Evolutionary conservation across 1,140 invertebrate species (phyloP).

Genomic region (Calephelis virginiensis): DNA sequence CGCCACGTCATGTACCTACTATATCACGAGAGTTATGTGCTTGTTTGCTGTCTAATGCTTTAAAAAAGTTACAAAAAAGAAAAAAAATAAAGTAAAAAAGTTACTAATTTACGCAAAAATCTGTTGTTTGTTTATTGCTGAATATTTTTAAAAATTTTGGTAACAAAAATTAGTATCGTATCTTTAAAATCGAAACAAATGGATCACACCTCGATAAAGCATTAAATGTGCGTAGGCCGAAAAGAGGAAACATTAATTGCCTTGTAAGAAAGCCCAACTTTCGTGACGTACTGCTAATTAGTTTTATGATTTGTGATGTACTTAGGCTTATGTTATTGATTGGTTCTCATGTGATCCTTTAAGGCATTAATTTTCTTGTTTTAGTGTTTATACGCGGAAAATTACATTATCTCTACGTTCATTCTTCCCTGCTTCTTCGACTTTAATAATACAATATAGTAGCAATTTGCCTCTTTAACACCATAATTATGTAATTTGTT

Average conservation of each 20-base stretch:
- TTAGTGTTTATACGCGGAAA: background rate
- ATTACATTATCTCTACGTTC: background rate
- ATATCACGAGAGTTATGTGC: too few species aligned
- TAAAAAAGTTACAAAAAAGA: too few species aligned
- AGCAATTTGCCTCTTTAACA: too few species aligned
- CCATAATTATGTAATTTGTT: too few species aligned
- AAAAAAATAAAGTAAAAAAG: too few species aligned
- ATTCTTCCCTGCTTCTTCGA: too few species aligned
- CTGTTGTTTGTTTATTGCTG: too few species aligned
- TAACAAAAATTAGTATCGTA: background rate
- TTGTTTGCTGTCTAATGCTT: too few species aligned
- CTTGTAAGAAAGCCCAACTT: conserved; percentile 22
- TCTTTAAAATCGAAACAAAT: background rate
- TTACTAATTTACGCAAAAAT: too few species aligned
- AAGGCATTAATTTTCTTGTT: conserved; percentile 3
- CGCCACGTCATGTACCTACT: too few species aligned
- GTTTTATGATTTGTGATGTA: conserved; percentile 19
- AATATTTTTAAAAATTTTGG: background rate
- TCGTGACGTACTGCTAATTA: conserved; percentile 28
- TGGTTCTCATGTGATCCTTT: background rate
- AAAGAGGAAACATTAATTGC: conserved; percentile 23
- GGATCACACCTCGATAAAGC: background rate
- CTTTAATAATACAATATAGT: too few species aligned
- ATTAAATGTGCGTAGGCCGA: conserved; percentile 4
- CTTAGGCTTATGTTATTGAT: conserved; percentile 10